Evolutionary conservation across 37 sponge, comb jelly and placozoan genomes (phyloP), one percentile per base, ranked within the genome.

Genomic region (Halisarca cf. caerulea): DNA sequence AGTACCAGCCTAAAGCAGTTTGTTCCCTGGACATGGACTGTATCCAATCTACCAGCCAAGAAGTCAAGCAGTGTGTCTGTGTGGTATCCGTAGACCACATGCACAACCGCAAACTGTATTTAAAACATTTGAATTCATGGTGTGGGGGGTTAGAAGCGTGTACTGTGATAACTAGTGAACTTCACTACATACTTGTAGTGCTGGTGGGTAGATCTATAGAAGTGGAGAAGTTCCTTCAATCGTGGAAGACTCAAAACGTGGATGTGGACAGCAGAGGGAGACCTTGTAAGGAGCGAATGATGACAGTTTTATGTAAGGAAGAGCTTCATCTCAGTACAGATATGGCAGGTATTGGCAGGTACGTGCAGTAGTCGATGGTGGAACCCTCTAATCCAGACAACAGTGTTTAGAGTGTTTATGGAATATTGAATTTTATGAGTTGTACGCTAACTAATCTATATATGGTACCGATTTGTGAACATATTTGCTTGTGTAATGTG

Each of bases 271-370:
- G 58, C 17, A 72, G 58, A 43, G 83, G 91, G 40, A 86, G 53
- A 47, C 84, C 91, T 36, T 90, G 91, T 66, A 90, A 86, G 53
- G 91, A 90, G 84, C 81, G 60, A 33, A 45, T 85, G 86, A 85
- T 90, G 83, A 86, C 42, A 32, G 41, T 90, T 45, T 38, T 90
- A 71, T 86, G 68, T 44, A 81, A 59, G 68, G 57, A 57, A 34
- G 25, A 32, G 58, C 1, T 69, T 37, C 37, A 28, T 4, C 5
- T 25, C 28, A n/a, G 35, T 69, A 20, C 3, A 34, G 71, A 28
- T 17, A 55, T 55, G 57, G 17, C 57, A 55, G 57, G 17, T 55
- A 17, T 55, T 55, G n/a, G n/a, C n/a, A 55, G 17, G 57, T 55
- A 55, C 11, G 57, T 55, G 17, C 30, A 62, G 64, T 62, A 62